Evolutionary conservation across 2,888 invertebrate species (phyloP), one percentile per base, ranked within the genome.

Genomic region (Petrolisthes cinctipes): DNA sequence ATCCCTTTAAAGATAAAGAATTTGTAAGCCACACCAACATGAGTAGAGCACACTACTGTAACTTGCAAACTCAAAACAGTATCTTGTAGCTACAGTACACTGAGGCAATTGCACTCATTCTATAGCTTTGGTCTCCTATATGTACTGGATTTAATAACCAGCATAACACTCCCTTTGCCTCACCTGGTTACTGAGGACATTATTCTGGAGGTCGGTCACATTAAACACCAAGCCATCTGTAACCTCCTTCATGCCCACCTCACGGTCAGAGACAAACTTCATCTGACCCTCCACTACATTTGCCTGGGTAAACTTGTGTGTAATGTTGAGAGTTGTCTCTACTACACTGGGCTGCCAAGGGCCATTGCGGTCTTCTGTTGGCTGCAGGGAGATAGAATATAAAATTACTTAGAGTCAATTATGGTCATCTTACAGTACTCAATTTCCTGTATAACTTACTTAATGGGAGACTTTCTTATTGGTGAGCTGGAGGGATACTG

Each of bases 201-300:
- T 90, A 37, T 89, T 88, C 37, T 85, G 87, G 53, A 83, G 82
- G 56, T 90, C 90, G 14, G 89, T 89, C 14, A 90, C 88, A 75
- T 90, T 89, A 68, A 90, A 89, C 51, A 88, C 51, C 51, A 90
- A 56, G 14, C 73, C 83, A 9, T 90, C 90, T 0, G 51, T 78
- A 11, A 88, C 86, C 20, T 78, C 73, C 14, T 23, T 76, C 9
- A 80, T 76, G n/a, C 90, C 90, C 37, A 88, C 78, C 71, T 90
- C 90, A 37, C 68, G 83, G 37, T 82, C 82, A 51, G 90, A 86
- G n/a, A 86, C 78, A 92, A 98, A 99, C 23, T 97, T 94, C 7
- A 99, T 94, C 91, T 95, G 94, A 83, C 96, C 96, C 80, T 95
- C 95, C 91, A 97, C 95, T 14, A 99, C 95, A 92, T 99, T 98